phyloP scores from a whole-genome alignment of 1,140 invertebrate species.

The Cryptotermes secundus region DNA sequence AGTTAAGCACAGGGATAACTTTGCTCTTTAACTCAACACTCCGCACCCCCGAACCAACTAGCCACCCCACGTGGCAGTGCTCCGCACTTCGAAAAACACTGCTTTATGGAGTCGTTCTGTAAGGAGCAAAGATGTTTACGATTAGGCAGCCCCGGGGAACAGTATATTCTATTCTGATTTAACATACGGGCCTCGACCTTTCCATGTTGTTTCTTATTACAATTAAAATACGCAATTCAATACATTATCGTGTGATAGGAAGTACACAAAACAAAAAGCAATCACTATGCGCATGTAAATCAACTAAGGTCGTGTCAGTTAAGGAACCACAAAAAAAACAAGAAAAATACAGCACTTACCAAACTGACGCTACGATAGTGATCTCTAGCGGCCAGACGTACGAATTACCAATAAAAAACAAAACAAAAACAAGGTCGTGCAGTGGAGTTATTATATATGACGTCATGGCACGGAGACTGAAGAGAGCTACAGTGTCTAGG shows the following conservation, averaged over 20 bases:
- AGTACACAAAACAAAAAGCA: neutral
- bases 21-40: too few species aligned
- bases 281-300: neutral
- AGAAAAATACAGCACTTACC: neutral
- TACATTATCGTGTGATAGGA: neutral
- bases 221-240: neutral
- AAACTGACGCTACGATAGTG: neutral
- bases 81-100: neutral
- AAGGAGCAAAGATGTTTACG: too few species aligned
- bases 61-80: too few species aligned
- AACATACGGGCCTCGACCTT: neutral
- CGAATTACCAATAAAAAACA: slow-evolving; percentile 17
- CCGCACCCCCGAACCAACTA: too few species aligned
- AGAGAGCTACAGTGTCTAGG: neutral
- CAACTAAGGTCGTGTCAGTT: slow-evolving; percentile 3
- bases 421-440: slow-evolving; percentile 7
- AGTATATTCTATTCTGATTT: neutral
- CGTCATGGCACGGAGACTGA: neutral
- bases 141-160: neutral
- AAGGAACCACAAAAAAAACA: neutral
- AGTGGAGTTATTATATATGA: slow-evolving; percentile 20
- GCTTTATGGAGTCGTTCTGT: neutral
- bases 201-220: neutral
- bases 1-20: too few species aligned
- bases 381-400: slow-evolving; percentile 5